phyloP scores from a whole-genome alignment of 2,888 invertebrate species.

The Metalampra italica region DNA sequence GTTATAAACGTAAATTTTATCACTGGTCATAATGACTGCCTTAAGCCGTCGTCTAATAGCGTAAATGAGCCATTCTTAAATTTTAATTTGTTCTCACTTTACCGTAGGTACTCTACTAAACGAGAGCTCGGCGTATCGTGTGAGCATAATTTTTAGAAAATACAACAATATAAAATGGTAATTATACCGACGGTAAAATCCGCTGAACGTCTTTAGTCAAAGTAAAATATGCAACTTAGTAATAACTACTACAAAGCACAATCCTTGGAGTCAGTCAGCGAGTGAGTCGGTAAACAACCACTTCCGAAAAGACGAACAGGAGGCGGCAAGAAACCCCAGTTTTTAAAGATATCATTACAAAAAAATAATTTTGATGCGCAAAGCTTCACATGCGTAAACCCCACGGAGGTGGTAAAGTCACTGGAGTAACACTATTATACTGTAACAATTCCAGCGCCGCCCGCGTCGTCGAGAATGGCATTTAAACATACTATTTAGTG shows the following conservation, averaged over 20 bases:
- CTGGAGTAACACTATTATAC: conserved; percentile 39
- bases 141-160: conserved; percentile 9
- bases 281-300: no score
- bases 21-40: not conserved
- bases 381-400: no score
- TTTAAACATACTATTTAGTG: conserved; percentile 66
- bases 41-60: not conserved
- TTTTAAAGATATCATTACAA: no score
- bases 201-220: conserved; percentile 13
- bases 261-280: no score
- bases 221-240: no score
- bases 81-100: conserved; percentile 7
- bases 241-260: no score
- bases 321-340: no score
- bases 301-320: no score
- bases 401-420: no score
- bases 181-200: conserved; percentile 22
- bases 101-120: conserved; percentile 23
- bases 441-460: conserved; percentile 62
- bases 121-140: conserved; percentile 14
- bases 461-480: conserved; percentile 53
- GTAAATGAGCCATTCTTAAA: not conserved
- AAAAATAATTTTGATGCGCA: no score
- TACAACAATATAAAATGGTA: conserved; percentile 26
- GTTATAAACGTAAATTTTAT: no score